phyloP scores from a whole-genome alignment of 2,113 vertebrate genomes.

The Lamprotornis superbus region DNA sequence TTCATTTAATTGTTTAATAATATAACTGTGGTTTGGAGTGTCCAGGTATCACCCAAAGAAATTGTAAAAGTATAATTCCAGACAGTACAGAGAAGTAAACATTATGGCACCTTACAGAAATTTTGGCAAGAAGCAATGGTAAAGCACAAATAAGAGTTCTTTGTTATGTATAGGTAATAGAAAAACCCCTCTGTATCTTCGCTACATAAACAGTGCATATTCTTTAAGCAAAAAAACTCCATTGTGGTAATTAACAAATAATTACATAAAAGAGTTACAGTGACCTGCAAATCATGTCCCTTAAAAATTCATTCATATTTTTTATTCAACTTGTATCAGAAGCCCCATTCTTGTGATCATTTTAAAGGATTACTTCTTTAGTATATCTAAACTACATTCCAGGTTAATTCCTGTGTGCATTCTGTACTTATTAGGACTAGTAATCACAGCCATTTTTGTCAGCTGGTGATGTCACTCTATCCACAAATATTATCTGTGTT shows the following conservation, averaged over 20 bases:
- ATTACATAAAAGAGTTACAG: not conserved
- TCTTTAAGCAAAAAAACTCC: not conserved
- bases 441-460: not conserved
- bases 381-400: not conserved
- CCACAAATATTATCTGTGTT: not conserved
- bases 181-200: not conserved
- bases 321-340: not conserved
- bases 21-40: not conserved
- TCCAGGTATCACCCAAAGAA: not conserved
- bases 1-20: not conserved
- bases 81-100: not conserved
- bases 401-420: not conserved
- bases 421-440: not conserved
- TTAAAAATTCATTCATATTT: not conserved
- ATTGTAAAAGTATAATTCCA: not conserved
- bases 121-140: not conserved
- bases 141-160: not conserved
- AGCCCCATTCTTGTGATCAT: not conserved
- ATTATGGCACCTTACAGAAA: not conserved
- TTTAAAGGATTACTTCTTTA: not conserved
- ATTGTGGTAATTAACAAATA: not conserved
- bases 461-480: not conserved
- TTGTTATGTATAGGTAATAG: not conserved
- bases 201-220: not conserved
- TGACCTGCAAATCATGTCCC: not conserved